A percentile compares a stretch with the other conserved stretches of the same genome.
These are phyloP conservation scores for Falco columbarius DNA, from an alignment of 2,797 vertebrate species.

Conservation along the genomic window DNA sequence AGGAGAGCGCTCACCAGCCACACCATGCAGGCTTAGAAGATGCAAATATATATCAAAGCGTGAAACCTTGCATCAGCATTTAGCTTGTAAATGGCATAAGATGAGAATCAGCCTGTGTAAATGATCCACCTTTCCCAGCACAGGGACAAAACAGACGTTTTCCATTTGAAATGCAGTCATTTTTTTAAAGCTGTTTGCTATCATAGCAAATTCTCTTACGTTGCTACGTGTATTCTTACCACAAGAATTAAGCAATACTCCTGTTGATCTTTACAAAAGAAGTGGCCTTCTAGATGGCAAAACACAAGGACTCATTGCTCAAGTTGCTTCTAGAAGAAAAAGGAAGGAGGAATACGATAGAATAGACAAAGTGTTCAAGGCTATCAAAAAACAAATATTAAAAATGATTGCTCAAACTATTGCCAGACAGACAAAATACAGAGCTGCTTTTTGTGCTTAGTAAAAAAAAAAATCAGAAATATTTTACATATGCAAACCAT, in stretches of 20 bases:
- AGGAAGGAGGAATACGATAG: neutral
- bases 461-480: neutral
- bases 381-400: neutral
- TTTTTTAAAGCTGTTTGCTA: neutral
- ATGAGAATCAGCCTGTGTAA: neutral
- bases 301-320: neutral
- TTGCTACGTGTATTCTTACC: neutral
- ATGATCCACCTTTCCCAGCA: neutral
- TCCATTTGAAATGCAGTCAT: neutral
- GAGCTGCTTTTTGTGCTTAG: neutral
- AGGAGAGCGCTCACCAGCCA: neutral
- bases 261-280: neutral
- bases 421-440: neutral
- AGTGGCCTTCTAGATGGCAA: neutral
- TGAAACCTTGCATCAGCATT: neutral
- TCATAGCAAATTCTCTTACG: neutral
- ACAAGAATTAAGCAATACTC: neutral
- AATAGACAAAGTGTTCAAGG: neutral
- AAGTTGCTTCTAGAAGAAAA: neutral
- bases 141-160: neutral
- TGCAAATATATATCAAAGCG: neutral
- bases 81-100: neutral
- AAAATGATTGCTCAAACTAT: neutral
- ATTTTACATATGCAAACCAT: neutral
- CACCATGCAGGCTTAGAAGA: neutral